These are phyloP conservation scores for Calephelis virginiensis DNA, from an alignment of 1,140 invertebrate species.

Conservation along the genomic window DNA sequence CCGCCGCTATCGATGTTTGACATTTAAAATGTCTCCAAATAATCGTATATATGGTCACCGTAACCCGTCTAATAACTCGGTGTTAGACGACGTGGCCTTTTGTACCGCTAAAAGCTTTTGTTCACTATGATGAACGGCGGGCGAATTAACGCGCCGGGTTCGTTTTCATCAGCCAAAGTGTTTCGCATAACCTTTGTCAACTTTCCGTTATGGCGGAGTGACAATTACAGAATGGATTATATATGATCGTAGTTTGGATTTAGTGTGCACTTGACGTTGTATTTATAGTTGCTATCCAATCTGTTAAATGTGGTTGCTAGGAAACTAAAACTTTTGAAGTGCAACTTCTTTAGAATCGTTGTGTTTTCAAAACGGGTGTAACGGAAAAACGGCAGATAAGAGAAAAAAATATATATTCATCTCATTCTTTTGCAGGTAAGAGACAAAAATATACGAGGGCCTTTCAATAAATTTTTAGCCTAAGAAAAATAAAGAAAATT, in stretches of 20 bases:
- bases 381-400: too few species aligned
- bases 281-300: not conserved
- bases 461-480: too few species aligned
- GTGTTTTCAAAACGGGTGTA: too few species aligned
- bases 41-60: not conserved
- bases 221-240: constrained; percentile 21
- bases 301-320: not conserved
- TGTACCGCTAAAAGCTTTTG: constrained; percentile 48
- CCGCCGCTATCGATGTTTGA: too few species aligned
- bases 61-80: constrained; percentile 2
- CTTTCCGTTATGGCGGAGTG: constrained; percentile 1
- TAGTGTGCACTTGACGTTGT: not conserved
- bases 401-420: too few species aligned
- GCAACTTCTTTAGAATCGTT: too few species aligned
- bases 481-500: too few species aligned
- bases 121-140: constrained; percentile 38
- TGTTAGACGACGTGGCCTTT: constrained; percentile 23
- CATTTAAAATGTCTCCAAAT: not conserved
- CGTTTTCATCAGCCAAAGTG: constrained; percentile 23
- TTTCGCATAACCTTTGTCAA: constrained; percentile 15
- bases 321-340: not conserved
- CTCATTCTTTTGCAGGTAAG: too few species aligned
- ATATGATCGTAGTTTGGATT: constrained; percentile 5
- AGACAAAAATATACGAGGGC: too few species aligned
- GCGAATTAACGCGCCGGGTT: constrained; percentile 19